phyloP scores from a whole-genome alignment of 2,113 vertebrate species.

The Ailuropoda melanoleuca region DNA sequence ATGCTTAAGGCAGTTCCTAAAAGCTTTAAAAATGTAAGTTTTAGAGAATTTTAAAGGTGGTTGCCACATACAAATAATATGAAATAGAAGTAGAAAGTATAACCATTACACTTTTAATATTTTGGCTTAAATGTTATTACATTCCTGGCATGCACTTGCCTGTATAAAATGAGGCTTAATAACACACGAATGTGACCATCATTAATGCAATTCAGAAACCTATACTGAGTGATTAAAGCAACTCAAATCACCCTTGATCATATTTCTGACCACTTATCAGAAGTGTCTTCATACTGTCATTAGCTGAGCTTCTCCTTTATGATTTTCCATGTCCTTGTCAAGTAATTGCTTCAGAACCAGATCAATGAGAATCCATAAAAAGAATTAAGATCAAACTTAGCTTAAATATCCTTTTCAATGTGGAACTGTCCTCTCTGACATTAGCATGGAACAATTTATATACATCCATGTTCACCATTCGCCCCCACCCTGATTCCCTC shows the following conservation, averaged over 20 bases:
- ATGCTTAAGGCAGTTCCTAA: background rate
- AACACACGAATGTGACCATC: slow-evolving; percentile 9
- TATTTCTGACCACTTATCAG: slow-evolving; percentile 65
- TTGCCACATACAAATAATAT: background rate
- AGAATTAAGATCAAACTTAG: slow-evolving; percentile 70
- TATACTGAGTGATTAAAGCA: slow-evolving; percentile 58
- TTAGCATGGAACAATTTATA: slow-evolving; percentile 38
- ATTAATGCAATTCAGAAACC: slow-evolving; percentile 47
- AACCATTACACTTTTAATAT: background rate
- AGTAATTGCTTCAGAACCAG: slow-evolving; percentile 71
- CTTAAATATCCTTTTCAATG: slow-evolving; percentile 46
- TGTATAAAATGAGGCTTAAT: slow-evolving; percentile 50
- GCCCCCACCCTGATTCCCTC: background rate
- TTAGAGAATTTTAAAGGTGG: background rate
- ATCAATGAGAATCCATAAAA: slow-evolving; percentile 75
- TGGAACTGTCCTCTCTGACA: slow-evolving; percentile 53
- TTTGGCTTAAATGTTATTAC: background rate
- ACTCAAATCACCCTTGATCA: slow-evolving; percentile 64
- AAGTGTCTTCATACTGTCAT: slow-evolving; percentile 65
- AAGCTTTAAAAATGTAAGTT: background rate
- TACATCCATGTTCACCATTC: background rate
- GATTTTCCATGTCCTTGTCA: slow-evolving; percentile 68
- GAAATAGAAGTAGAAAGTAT: background rate
- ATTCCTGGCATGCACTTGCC: slow-evolving; percentile 29
- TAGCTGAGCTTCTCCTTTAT: slow-evolving; percentile 57